phyloP scores from a whole-genome alignment of 2,797 vertebrate species.

The Takifugu ocellatus region DNA sequence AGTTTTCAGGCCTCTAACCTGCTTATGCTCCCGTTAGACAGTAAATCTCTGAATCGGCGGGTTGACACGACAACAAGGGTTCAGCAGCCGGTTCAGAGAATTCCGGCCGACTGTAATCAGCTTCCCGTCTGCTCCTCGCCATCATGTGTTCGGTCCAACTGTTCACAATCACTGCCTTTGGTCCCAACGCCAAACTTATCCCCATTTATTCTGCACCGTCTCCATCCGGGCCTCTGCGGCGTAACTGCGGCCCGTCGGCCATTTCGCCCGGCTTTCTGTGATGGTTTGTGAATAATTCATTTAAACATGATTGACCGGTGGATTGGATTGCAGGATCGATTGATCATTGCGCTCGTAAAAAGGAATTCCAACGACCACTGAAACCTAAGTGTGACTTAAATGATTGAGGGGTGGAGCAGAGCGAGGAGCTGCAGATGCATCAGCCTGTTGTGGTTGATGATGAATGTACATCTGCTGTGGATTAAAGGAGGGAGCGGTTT shows the following conservation, averaged over 20 bases:
- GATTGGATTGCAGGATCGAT: constrained; percentile 65
- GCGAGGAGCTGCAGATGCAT: constrained; percentile 3
- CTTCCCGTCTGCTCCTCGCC: not conserved
- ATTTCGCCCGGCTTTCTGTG: constrained; percentile 53
- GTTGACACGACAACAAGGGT: not conserved
- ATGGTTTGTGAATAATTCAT: constrained; percentile 68
- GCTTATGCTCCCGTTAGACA: not conserved
- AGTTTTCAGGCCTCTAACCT: no score
- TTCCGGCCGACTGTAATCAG: not conserved
- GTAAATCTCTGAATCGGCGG: not conserved
- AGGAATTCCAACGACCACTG: constrained; percentile 58
- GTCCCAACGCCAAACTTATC: constrained; percentile 24
- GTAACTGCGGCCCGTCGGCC: constrained; percentile 43
- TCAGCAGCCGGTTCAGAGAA: not conserved
- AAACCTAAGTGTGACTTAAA: constrained; percentile 65
- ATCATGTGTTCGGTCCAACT: not conserved
- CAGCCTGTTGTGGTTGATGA: constrained; percentile 8
- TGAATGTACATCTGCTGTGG: not conserved
- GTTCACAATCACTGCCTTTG: no score
- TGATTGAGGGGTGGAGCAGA: constrained; percentile 34
- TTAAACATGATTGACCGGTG: constrained; percentile 66
- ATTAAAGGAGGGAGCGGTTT: not conserved
- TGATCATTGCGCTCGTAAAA: constrained; percentile 67
- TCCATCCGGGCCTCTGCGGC: constrained; percentile 47
- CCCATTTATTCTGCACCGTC: constrained; percentile 20